Conservation (phyloP, 2,888 invertebrate species). For the Tupiocoris notatus region DNA sequence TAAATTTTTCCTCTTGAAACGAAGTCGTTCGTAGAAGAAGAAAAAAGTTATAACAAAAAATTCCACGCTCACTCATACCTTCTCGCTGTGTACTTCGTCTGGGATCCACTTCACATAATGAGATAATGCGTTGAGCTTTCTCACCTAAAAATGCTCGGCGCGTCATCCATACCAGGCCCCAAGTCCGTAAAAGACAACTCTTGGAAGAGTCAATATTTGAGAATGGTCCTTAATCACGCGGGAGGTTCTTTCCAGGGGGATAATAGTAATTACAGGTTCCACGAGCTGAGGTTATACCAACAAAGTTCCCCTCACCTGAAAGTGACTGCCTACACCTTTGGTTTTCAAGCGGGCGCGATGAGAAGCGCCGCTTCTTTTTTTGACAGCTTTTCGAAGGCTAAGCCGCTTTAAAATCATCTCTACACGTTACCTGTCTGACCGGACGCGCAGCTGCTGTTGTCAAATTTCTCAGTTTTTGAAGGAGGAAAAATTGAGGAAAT, state of each 20-base stretch:
- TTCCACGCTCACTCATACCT: background rate
- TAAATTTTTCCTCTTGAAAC: background rate
- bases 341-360: no score
- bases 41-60: background rate
- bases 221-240: conserved; percentile 31
- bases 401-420: background rate
- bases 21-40: background rate
- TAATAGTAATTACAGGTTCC: conserved; percentile 24
- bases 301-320: conserved; percentile 7
- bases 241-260: conserved; percentile 8
- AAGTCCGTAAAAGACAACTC: background rate
- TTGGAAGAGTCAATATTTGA: conserved; percentile 34
- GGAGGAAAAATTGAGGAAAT: background rate
- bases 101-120: background rate
- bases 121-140: background rate
- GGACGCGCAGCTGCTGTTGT: background rate
- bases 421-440: background rate
- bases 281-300: conserved; percentile 7
- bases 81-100: background rate
- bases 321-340: no score
- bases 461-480: background rate
- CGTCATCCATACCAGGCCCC: background rate
- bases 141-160: background rate
- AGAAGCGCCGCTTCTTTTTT: background rate
- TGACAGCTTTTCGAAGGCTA: background rate